phyloP scores from a whole-genome alignment of 2,113 vertebrate species.

The Ondatra zibethicus region DNA sequence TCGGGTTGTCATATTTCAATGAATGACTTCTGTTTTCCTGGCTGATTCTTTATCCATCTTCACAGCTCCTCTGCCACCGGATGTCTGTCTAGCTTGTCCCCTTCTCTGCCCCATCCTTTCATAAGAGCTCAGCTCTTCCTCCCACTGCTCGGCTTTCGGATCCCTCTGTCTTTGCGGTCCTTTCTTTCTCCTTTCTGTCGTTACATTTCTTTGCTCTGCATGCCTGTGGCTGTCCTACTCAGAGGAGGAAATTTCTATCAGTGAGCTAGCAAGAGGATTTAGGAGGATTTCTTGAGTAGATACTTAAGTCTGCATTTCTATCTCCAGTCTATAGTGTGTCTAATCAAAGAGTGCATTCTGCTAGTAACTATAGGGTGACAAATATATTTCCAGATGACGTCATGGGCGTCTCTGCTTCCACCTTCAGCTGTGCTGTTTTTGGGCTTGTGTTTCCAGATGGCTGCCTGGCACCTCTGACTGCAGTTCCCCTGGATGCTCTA shows the following conservation, averaged over 20 bases:
- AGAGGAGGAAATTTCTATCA: neutral
- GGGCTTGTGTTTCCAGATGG: neutral
- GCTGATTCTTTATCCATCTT: slow-evolving; percentile 10
- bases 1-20: slow-evolving; percentile 1
- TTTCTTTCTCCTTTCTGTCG: neutral
- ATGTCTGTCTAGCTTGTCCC: neutral
- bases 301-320: neutral
- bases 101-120: neutral
- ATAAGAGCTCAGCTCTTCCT: neutral
- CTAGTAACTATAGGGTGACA: neutral
- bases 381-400: neutral
- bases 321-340: neutral
- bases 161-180: neutral
- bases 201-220: neutral
- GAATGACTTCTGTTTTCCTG: slow-evolving; percentile 45
- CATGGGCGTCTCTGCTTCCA: neutral
- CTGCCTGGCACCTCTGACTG: neutral
- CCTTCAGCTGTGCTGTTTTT: neutral
- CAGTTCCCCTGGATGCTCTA: neutral
- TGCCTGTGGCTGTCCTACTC: neutral
- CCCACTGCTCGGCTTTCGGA: neutral
- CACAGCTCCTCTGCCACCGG: neutral
- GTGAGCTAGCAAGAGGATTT: neutral
- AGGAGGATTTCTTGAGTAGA: neutral
- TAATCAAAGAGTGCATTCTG: neutral